Conservation (phyloP, 2,797 vertebrate species). For the Lindbergichthys nudifrons region DNA sequence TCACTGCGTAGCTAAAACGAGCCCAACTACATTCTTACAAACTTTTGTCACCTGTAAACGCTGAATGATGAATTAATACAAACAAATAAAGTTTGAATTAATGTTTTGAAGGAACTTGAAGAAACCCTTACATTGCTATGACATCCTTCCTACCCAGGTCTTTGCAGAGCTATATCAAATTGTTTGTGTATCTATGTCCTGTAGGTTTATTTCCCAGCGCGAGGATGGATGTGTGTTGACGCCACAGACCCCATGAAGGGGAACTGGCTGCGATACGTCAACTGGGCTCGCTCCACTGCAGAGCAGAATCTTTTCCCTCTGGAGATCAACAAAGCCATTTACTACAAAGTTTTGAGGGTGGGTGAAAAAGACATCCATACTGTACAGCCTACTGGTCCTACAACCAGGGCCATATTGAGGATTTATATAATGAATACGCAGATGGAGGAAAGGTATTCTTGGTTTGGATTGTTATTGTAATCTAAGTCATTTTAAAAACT, state of each 20-base stretch:
- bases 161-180: neutral
- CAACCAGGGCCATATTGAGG: neutral
- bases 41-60: neutral
- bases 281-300: constrained; percentile 91
- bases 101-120: neutral
- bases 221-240: constrained; percentile 97
- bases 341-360: constrained; percentile 96
- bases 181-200: constrained; percentile 14
- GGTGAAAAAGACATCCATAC: constrained; percentile 14
- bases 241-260: constrained; percentile 94
- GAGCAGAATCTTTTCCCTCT: constrained; percentile 95
- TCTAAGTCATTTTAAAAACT: neutral
- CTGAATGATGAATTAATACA: neutral
- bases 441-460: neutral
- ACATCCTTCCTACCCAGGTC: neutral
- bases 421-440: neutral
- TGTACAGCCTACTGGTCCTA: neutral
- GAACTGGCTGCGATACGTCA: constrained; percentile 95
- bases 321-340: constrained; percentile 95
- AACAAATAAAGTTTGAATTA: constrained; percentile 2
- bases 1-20: constrained; percentile 21
- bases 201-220: constrained; percentile 94
- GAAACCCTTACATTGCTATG: neutral
- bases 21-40: constrained; percentile 15
- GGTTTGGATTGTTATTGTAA: neutral